A percentile compares a stretch with the other conserved stretches of the same genome.
These are phyloP conservation scores for Xestobium rufovillosum DNA, from an alignment of 2,888 invertebrate genomes.

Conservation along the genomic window DNA sequence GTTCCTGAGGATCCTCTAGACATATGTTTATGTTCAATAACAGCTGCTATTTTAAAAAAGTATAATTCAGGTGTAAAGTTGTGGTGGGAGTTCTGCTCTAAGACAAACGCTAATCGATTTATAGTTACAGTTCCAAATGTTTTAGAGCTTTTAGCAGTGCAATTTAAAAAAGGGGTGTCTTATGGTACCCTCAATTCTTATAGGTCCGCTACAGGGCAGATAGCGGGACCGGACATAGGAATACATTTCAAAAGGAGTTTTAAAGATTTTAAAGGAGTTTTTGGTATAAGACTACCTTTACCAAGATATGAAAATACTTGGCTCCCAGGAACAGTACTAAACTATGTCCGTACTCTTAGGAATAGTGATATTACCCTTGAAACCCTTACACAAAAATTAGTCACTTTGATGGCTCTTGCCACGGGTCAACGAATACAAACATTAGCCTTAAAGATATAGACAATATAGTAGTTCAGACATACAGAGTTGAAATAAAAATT, in stretches of 20 bases:
- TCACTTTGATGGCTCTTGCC: background rate
- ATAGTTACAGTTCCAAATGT: constrained; percentile 2
- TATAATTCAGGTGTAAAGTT: constrained; percentile 16
- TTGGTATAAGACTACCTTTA: constrained; percentile 16
- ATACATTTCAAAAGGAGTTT: background rate
- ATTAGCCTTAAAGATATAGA: background rate
- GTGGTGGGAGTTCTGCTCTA: constrained; percentile 19
- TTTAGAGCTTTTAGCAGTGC: constrained; percentile 3
- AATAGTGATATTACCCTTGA: constrained; percentile 14
- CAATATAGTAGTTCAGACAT: background rate
- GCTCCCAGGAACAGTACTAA: constrained; percentile 22
- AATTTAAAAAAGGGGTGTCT: constrained; percentile 9
- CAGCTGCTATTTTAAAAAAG: constrained; percentile 16
- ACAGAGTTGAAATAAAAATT: constrained; percentile 1
- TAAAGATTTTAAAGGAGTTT: constrained; percentile 21
- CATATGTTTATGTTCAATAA: constrained; percentile 16
- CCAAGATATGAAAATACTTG: constrained; percentile 22
- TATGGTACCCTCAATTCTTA: constrained; percentile 10
- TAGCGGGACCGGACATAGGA: background rate
- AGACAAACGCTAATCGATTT: constrained; percentile 13
- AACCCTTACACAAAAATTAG: background rate
- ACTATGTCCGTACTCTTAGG: constrained; percentile 13
- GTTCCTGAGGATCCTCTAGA: constrained; percentile 13
- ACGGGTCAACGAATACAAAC: constrained; percentile 2
- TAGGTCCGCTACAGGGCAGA: constrained; percentile 8